Evolutionary conservation across 1,140 invertebrate genomes (phyloP), one percentile per base, ranked within the genome.

Genomic region (Neodiprion fabricii): DNA sequence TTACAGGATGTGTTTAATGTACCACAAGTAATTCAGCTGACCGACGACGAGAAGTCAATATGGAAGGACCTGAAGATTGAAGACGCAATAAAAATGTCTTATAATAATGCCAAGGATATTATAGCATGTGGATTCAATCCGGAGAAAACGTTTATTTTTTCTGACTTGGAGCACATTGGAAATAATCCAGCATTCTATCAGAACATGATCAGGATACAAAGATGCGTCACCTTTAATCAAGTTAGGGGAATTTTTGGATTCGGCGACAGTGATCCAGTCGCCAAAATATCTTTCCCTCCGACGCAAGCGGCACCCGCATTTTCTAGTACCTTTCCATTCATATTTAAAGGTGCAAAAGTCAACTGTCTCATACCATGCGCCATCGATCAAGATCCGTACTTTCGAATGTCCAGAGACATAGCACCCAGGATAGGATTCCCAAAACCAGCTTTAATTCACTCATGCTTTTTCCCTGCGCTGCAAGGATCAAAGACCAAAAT

Each of bases 381-480:
- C 48, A 99, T 99, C 82, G 99, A 99, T 91, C 99, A 99, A 91
- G 98, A 99, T 89, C 98, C 98, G 0, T 99, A 99, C 87, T 99
- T 99, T 87, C 91, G 98, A 73, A 99, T 99, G 98, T 98, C 97
- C 0, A 91, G 98, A 75, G 98, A 99, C 89, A 97, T 99, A 21
- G 96, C 98, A 0, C 97, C 98, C 0, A 92, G 93, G 74, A 88
- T 99, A 12, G 95, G 94, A 23, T 93, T 91, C 83, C 92, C 92
- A 0, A 99, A 99, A 85, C 99, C 98, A n/a, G 95, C 98, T 0
- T 86, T 99, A 0, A 84, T 99, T 0, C 98, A 99, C 88, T 97
- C 97, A 0, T 92, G 91, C 48, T 99, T 99, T 88, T 96, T 99
- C 80, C 98, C 98, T 0, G 96, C 98, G 1, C 85, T 99, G 23